Evolutionary conservation across 2,113 vertebrate genomes (phyloP), one percentile per base, ranked within the genome.

Genomic region (Symphodus melops): DNA sequence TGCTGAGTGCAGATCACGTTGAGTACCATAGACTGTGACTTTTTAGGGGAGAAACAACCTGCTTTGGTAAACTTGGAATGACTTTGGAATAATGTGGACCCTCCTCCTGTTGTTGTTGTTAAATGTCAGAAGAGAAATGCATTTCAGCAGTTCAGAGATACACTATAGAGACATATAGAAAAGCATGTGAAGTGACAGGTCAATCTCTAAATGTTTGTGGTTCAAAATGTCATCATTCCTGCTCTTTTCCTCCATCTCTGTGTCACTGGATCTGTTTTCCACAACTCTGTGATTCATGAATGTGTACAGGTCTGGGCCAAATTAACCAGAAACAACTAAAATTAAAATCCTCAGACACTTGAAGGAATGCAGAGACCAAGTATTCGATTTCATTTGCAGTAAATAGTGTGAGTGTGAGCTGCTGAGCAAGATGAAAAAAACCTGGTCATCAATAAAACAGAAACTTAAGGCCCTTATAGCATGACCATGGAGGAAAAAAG

Each of bases 61-160:
- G 86, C 88, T 92, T 91, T 88, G 85, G 88, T 89, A 90, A 91
- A 92, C 83, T 93, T 89, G 87, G 85, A 78, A 86, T 90, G 87
- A 92, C 91, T 92, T 89, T 91, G 89, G 87, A 79, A 89, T 82
- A 53, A 77, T 82, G 41, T 58, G 82, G 82, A 80, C 59, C 64
- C 70, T 82, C 61, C 56, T 72, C 77, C 52, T 75, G 75, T 42
- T 80, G 75, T 37, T 71, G 67, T 86, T 80, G 78, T 79, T 75
- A 71, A 75, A 80, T 67, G 84, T 75, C 74, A 83, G 39, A 78
- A 21, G 68, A 87, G 77, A 90, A 86, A 79, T 85, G 78, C 86
- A 77, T 75, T 71, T 90, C 90, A 91, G 91, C 90, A 88, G 49
- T 88, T 91, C 76, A 62, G 53, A 64, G 68, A 17, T 57, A 68